Base-by-base conservation (phyloP, 2,113 vertebrate genomes). In the Pelvicachromis taeniatus region DNA sequence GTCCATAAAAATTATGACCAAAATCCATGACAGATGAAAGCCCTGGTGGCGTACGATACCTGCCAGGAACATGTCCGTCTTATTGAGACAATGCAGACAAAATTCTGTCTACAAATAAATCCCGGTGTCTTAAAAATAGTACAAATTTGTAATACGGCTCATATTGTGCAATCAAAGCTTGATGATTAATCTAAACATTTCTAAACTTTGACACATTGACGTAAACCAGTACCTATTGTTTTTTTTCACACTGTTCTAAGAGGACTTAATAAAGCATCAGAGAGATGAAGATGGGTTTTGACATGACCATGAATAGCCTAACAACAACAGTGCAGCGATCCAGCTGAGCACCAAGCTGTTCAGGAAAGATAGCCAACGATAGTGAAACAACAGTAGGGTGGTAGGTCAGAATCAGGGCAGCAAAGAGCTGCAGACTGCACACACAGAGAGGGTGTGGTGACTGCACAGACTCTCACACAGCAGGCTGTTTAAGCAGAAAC, bases 371-470 rank as follows among this genome's bases (percentile, higher is more conserved):
- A 91, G 78, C 75, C 12, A 2, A 61, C 50, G 68, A 88, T 45
- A 87, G 90, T 89, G 83, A 85, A 92, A 93, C 90, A 90, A 84
- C 78, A 90, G 87, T 1, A 21, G 82, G 68, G 94, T 40, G 90
- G 89, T 84, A 91, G 87, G 87, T 92, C 87, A 19, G 83, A 68
- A 38, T 91, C 84, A 17, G 85, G 59, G 35, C 88, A 68, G 78
- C 12, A 78, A 82, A 61, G 70, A 77, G 84, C 80, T 63, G 77
- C 61, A 68, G 87, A 80, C 73, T 90, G 89, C 83, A 83, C 68
- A 52, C 59, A 73, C 84, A 87, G 40, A 70, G 84, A 90, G 89
- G 91, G 92, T 85, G 90, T 82, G 93, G 88, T 13, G 82, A n/a
- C 31, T 50, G 77, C 82, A 75, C 59, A 9, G 52, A 61, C 59